Base-by-base conservation (phyloP, 2,888 invertebrate genomes). In the Drosophila setosimentum region DNA sequence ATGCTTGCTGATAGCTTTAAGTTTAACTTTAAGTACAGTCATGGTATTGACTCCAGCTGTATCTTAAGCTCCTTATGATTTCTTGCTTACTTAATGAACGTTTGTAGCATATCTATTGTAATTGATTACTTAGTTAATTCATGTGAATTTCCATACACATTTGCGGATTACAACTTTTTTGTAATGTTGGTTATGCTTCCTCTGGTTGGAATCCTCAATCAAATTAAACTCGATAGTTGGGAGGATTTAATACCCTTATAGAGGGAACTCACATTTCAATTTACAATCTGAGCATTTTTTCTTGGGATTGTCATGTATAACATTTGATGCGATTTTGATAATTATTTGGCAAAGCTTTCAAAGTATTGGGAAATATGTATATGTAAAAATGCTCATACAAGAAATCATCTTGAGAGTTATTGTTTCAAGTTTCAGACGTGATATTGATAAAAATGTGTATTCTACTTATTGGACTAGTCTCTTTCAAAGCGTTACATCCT, bases 191-290 rank as follows among this genome's bases (percentile, higher is more conserved):
- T 5, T 21, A 32, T 53, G 13, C 8, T 4, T 51, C 21, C 33
- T 18, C 24, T n/a, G 29, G 30, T 50, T 21, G 21, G 21, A 5
- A 11, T 1, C 21, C 42, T 21, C 21, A 59, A 65, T 24, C 40
- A 53, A 49, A 69, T 60, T 54, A 40, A 49, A 40, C 37, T 33
- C 37, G 45, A 27, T 7, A 45, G 13, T 21, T 21, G 21, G 21
- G 13, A 45, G 21, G 3, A 16, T 16, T 24, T 8, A 45, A 24
- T 16, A 24, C 21, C 3, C 21, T 45, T 45, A 7, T 8, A 2
- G 16, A 45, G 1, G 16, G 3, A 16, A 16, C 45, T 24, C 45
- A 16, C 8, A 24, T 24, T 2, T 16, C 21, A 8, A 16, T 3
- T 21, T 2, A 45, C 7, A 7, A 21, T 45, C 2, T 16, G 21